Evolutionary conservation across 2,888 invertebrate genomes (phyloP).

Genomic region (Frankliniella fusca): DNA sequence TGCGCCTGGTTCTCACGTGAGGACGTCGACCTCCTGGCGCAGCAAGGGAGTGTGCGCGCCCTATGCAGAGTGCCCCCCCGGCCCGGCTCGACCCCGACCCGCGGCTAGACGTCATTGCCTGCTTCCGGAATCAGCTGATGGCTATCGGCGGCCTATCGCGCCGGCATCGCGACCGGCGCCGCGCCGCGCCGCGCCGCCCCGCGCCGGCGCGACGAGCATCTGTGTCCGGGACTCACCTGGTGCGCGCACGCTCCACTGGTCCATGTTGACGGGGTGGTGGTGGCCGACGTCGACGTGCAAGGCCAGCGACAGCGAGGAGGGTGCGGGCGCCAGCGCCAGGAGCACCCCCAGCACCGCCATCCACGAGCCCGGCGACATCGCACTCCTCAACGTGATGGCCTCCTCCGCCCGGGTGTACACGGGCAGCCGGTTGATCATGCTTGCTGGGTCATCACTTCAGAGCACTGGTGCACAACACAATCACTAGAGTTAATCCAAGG

Average conservation of each 20-base stretch:
- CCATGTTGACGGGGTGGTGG: conserved; percentile 12
- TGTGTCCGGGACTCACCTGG: neutral
- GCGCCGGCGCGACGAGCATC: neutral
- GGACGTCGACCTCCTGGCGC: too few relatives aligned
- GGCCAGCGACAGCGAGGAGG: neutral
- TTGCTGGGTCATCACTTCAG: too few relatives aligned
- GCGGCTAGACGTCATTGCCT: neutral
- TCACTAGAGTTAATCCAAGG: too few relatives aligned
- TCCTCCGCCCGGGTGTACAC: conserved; percentile 13
- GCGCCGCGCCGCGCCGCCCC: neutral
- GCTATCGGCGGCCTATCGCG: neutral
- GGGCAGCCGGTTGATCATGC: neutral
- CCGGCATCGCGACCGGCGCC: neutral
- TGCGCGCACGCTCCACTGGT: neutral
- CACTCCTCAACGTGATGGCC: neutral
- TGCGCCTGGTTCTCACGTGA: too few relatives aligned
- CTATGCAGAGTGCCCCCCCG: too few relatives aligned
- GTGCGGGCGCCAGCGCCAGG: neutral
- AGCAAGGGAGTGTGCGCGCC: too few relatives aligned
- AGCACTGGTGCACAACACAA: too few relatives aligned
- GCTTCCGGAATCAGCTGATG: conserved; percentile 6
- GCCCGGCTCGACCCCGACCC: too few relatives aligned
- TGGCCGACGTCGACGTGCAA: conserved; percentile 18
- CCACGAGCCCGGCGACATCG: neutral
- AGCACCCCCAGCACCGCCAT: neutral